Evolutionary conservation across 2,113 vertebrate species (phyloP), one percentile per base, ranked within the genome.

Genomic region (Cercocebus atys): DNA sequence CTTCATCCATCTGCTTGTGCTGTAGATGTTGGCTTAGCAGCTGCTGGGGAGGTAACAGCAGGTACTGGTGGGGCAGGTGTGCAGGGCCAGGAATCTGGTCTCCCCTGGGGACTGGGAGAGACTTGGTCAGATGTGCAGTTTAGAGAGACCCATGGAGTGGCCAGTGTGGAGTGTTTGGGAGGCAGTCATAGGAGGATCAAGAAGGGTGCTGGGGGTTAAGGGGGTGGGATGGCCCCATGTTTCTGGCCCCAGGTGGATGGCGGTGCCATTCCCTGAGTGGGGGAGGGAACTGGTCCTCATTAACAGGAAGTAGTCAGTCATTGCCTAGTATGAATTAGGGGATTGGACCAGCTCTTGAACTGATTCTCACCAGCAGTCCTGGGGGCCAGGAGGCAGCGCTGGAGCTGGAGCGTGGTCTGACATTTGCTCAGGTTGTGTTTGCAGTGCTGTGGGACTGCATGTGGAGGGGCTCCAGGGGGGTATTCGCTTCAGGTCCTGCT

Each of bases 291-390:
- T 7, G 16, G 55, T 72, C 27, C 43, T 88, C 40, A 7, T 20
- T 50, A 86, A 40, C 73, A 82, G 82, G 93, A 86, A 80, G 75
- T 82, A 47, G 52, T 75, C 89, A 50, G 5, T 85, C 57, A 57
- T 87, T 11, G 3, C 68, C 8, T 64, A 12, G 72, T 73, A 17
- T 9, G 78, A 85, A 50, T 92, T 72, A 57, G 78, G 90, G 25
- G 52, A 47, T 4, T 10, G n/a, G 68, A n/a, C 83, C 73, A 5
- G 4, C 30, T 85, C 14, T 20, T 50, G 59, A 40, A n/a, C 30
- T 16, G 1, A 8, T 50, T 18, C 45, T 72, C 27, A 14, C 14
- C 43, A 10, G 35, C 47, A 88, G 92, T 66, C 73, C 13, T 25
- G 11, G 35, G 87, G 95, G 43, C 30, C 64, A 47, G 61, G 66